phyloP scores from a whole-genome alignment of 2,113 vertebrate genomes.

The Ardeotis arabs region DNA sequence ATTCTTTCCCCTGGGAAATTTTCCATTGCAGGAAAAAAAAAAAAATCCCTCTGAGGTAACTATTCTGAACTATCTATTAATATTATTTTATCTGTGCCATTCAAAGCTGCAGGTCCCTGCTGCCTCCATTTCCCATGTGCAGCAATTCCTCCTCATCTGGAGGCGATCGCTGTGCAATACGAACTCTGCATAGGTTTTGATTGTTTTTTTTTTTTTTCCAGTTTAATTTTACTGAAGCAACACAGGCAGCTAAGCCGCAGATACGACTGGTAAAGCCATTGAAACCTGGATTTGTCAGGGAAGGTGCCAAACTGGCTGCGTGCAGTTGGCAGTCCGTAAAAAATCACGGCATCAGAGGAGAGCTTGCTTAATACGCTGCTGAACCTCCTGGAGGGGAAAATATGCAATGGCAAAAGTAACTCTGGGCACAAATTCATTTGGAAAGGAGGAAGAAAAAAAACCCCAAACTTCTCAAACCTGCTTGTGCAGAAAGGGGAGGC shows the following conservation, averaged over 20 bases:
- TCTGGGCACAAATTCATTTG: background rate
- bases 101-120: background rate
- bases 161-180: background rate
- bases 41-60: background rate
- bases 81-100: background rate
- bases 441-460: background rate
- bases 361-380: background rate
- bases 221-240: background rate
- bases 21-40: background rate
- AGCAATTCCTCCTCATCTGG: background rate
- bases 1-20: background rate
- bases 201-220: background rate
- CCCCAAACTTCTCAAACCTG: background rate
- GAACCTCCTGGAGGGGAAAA: background rate
- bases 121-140: background rate
- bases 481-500: background rate
- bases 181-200: background rate
- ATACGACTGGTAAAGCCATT: slow-evolving; percentile 56
- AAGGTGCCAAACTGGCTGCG: slow-evolving; percentile 13
- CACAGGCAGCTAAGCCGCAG: background rate
- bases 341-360: background rate
- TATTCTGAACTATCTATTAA: background rate
- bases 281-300: background rate
- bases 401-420: background rate
- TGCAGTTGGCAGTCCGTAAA: background rate